Percentiles rank a stretch among this genome's conserved stretches.
phyloP scores from a whole-genome alignment of 1,140 invertebrate species.

The Paramacrobiotus metropolitanus region DNA sequence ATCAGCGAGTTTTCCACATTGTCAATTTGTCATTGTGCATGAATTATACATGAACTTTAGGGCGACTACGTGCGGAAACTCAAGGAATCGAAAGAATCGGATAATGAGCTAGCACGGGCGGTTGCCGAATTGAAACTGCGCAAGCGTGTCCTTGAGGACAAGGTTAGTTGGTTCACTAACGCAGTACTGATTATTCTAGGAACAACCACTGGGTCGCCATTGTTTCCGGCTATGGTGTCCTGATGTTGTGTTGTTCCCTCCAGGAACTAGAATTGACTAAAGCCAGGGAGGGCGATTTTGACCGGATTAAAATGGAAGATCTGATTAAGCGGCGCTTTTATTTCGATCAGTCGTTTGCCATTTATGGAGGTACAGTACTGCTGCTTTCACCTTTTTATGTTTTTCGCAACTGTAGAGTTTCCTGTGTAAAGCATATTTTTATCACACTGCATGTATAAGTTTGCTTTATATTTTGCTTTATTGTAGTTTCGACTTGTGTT shows the following conservation, averaged over 20 bases:
- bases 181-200: conserved; percentile 23
- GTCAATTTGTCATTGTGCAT: neutral
- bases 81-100: conserved; percentile 58
- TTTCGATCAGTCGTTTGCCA: conserved; percentile 94
- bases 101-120: conserved; percentile 73
- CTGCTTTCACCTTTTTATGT: conserved; percentile 7
- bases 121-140: conserved; percentile 69
- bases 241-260: conserved; percentile 10
- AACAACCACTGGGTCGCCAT: conserved; percentile 57
- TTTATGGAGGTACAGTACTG: conserved; percentile 63
- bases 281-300: conserved; percentile 46
- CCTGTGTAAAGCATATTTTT: no score
- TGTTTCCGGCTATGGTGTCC: no score
- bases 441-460: no score
- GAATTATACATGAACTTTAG: conserved; percentile 23
- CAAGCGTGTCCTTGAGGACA: conserved; percentile 79
- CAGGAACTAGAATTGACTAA: conserved; percentile 47
- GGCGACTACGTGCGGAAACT: conserved; percentile 66
- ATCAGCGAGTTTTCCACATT: neutral
- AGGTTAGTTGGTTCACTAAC: conserved; percentile 21
- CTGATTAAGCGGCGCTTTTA: conserved; percentile 89
- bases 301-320: conserved; percentile 84
- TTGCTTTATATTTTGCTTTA: no score
- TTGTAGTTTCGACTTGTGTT: no score
- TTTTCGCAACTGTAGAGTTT: neutral